Percentiles rank a stretch among this genome's conserved stretches.
These are phyloP conservation scores for Protaetia brevitarsis DNA, from an alignment of 1,140 invertebrate genomes.

Conservation along the genomic window DNA sequence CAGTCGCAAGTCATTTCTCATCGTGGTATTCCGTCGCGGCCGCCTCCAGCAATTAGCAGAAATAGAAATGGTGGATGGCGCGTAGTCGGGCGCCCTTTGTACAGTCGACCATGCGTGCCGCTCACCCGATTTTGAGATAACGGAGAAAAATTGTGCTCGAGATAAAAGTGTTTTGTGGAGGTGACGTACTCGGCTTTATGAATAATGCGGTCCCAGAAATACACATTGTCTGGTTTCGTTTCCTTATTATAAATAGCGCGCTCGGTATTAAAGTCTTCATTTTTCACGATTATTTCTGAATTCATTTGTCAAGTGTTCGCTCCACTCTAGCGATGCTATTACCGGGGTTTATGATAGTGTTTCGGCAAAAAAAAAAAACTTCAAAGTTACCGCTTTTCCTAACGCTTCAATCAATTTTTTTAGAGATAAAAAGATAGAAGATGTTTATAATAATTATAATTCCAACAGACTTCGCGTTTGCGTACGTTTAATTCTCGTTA, in stretches of 20 bases:
- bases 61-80: conserved; percentile 43
- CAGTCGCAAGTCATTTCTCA: conserved; percentile 46
- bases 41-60: conserved; percentile 47
- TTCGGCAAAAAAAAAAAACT: too few relatives aligned
- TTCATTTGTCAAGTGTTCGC: not conserved
- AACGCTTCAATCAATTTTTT: too few relatives aligned
- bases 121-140: conserved; percentile 12
- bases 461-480: too few relatives aligned
- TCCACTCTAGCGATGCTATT: too few relatives aligned
- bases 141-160: conserved; percentile 14
- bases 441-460: too few relatives aligned
- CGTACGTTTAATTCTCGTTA: too few relatives aligned
- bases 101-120: conserved; percentile 31
- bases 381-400: too few relatives aligned
- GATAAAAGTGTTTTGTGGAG: conserved; percentile 17
- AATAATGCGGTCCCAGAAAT: not conserved
- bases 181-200: not conserved
- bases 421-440: too few relatives aligned
- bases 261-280: not conserved
- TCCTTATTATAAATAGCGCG: not conserved
- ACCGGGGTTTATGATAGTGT: too few relatives aligned
- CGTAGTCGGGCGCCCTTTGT: conserved; percentile 18
- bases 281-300: not conserved
- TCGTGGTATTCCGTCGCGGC: conserved; percentile 42
- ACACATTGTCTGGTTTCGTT: not conserved